Evolutionary conservation across 2,888 invertebrate genomes (phyloP), one percentile per base, ranked within the genome.

Genomic region (Drosophila peninsularis): DNA sequence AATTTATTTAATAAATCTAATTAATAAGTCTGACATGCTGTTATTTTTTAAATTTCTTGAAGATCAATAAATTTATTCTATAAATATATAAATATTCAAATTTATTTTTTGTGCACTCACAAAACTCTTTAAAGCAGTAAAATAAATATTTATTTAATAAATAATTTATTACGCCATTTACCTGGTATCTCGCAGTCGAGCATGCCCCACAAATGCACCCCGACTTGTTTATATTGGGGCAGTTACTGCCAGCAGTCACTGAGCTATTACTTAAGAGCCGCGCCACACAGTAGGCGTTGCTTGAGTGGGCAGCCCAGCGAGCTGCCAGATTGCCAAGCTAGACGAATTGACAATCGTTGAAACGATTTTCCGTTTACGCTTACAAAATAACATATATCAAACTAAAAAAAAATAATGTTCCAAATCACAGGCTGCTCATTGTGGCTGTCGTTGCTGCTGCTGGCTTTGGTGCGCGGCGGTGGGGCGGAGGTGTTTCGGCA

Each of bases 401-500:
- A n/a, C 30, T 4, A 5, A 9, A n/a, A 71, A 77, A 72, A 9
- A n/a, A 71, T 73, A 72, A 83, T 86, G 82, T 72, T 64, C 27
- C 62, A 69, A 78, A 78, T 78, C 65, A 53, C 36, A 42, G 7
- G 52, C 53, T 53, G 24, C 41, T 17, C 14, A 19, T 10, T 17
- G 13, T 32, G 42, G 36, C 14, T 68, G 37, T 10, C 62, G 24
- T 11, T 68, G 50, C 9, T 61, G 21, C n/a, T 82, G 21, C 17
- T 82, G 41, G 21, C 54, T 58, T 10, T 41, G 42, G 52, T 68
- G 13, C 24, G 3, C 6, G 37, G 58, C n/a, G 60, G 49, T 24
- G 41, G 47, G 4, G 27, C 78, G 5, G 91, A 90, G 52, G 79
- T 89, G 19, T 89, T 82, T 47, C 89, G 88, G 55, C 81, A 82